These are phyloP conservation scores for Phlogophora meticulosa DNA, from an alignment of 2,888 invertebrate species.

Conservation along the genomic window DNA sequence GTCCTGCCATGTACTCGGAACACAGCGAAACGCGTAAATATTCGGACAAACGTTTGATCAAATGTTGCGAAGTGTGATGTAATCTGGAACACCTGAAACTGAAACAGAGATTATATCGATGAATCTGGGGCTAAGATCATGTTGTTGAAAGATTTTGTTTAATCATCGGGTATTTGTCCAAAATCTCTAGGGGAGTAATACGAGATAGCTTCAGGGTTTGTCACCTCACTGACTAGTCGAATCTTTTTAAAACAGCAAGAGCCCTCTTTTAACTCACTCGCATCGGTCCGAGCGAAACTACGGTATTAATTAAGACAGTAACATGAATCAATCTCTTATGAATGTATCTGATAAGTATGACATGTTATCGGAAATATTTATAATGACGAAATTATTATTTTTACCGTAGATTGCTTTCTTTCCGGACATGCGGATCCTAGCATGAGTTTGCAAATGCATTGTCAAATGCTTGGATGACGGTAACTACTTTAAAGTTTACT, in stretches of 20 bases:
- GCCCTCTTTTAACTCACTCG: not conserved
- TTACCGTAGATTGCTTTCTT: not conserved
- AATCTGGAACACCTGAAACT: slow-evolving; percentile 56
- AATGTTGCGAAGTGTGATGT: slow-evolving; percentile 59
- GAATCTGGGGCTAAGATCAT: not conserved
- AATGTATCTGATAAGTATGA: slow-evolving; percentile 8
- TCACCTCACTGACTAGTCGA: not conserved
- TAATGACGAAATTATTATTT: slow-evolving; percentile 5
- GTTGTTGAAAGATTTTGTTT: not conserved
- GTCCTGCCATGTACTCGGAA: slow-evolving; percentile 63
- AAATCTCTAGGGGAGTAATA: slow-evolving; percentile 11
- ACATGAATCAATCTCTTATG: slow-evolving; percentile 1
- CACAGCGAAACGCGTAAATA: slow-evolving; percentile 63
- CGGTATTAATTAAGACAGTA: not conserved
- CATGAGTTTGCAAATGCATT: not conserved
- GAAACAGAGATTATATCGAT: slow-evolving; percentile 34
- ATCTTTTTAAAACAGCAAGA: not conserved
- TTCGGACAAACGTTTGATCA: slow-evolving; percentile 66
- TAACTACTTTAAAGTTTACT: too few species aligned
- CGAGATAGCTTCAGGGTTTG: not conserved
- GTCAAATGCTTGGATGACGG: too few species aligned
- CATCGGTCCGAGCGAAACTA: not conserved
- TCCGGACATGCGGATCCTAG: not conserved
- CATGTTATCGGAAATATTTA: slow-evolving; percentile 9
- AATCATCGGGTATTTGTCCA: not conserved